Conservation (phyloP, 1,140 invertebrate genomes). For the Mercenaria mercenaria region DNA sequence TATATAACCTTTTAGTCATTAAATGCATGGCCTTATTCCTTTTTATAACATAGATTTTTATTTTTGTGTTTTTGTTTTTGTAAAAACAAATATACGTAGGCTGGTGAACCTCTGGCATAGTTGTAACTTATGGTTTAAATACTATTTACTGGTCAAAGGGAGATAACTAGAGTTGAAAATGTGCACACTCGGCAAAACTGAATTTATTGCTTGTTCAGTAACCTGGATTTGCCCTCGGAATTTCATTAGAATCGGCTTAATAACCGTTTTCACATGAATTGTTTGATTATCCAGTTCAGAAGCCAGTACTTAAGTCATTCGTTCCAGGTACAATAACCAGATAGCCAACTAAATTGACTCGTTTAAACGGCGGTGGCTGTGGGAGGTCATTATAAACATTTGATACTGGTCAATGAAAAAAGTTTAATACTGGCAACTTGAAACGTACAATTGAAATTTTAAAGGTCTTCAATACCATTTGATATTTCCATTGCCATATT, state of each 20-base stretch:
- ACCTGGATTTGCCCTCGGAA: slow-evolving; percentile 8
- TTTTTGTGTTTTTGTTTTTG: no score
- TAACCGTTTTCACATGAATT: slow-evolving; percentile 35
- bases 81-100: no score
- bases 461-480: not conserved
- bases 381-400: slow-evolving; percentile 43
- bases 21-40: not conserved
- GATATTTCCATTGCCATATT: not conserved
- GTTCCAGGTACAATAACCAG: slow-evolving; percentile 6
- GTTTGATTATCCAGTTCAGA: slow-evolving; percentile 33
- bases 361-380: not conserved
- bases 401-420: slow-evolving; percentile 49
- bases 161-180: not conserved
- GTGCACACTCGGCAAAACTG: not conserved
- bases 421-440: slow-evolving; percentile 29
- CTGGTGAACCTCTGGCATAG: no score
- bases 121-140: no score
- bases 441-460: slow-evolving; percentile 31
- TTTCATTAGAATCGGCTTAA: slow-evolving; percentile 42
- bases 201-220: no score
- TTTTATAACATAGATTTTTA: not conserved
- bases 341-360: slow-evolving; percentile 33
- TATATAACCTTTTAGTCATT: not conserved
- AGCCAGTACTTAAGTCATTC: slow-evolving; percentile 8
- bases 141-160: slow-evolving; percentile 28